These are phyloP conservation scores for Uropsilus gracilis DNA, from an alignment of 2,113 vertebrate genomes.

Conservation along the genomic window DNA sequence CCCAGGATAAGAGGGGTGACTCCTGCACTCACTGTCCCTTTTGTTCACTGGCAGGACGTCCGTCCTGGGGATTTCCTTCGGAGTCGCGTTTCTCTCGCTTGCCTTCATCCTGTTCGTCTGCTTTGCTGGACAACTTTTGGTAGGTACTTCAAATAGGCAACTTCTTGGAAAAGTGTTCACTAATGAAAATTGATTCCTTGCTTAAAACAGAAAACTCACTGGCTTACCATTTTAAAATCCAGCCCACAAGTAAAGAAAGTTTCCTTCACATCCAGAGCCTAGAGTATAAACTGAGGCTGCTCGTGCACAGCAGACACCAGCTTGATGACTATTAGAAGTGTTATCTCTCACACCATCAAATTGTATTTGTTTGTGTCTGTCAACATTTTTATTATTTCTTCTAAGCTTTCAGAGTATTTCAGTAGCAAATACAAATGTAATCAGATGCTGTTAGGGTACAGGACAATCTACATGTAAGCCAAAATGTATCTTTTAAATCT, in stretches of 20 bases:
- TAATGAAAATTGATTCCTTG: background rate
- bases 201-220: background rate
- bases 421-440: background rate
- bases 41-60: slow-evolving; percentile 89
- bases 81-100: slow-evolving; percentile 93
- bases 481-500: background rate
- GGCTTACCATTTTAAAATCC: background rate
- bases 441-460: background rate
- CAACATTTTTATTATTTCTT: background rate
- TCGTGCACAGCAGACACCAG: accelerated
- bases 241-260: background rate
- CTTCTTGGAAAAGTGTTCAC: background rate
- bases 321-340: background rate
- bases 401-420: background rate
- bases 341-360: background rate
- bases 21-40: slow-evolving; percentile 8
- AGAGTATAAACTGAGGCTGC: background rate
- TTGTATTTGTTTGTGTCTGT: background rate
- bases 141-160: slow-evolving; percentile 83
- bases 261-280: too few species aligned
- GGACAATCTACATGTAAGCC: background rate
- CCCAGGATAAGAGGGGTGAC: accelerated
- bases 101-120: slow-evolving; percentile 95
- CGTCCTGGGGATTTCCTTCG: slow-evolving; percentile 94
- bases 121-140: slow-evolving; percentile 96